Conservation (phyloP, 2,888 invertebrate species). For the Andrena trimmerana region DNA sequence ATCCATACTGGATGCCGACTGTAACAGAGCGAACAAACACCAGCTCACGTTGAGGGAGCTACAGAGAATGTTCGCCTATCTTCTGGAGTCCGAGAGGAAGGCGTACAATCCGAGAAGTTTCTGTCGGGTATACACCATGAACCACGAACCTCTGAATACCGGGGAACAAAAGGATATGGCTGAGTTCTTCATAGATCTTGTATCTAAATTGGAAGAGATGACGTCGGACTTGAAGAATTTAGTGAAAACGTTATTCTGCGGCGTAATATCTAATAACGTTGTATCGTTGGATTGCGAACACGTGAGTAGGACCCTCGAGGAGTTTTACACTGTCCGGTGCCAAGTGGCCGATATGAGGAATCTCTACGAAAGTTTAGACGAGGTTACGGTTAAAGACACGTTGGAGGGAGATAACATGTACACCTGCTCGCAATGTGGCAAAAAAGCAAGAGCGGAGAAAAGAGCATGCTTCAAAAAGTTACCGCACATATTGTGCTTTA, state of each 20-base stretch:
- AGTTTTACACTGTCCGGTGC: conserved; percentile 98
- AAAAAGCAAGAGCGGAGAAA: conserved; percentile 98
- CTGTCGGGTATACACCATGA: conserved; percentile 98
- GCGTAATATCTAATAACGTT: conserved; percentile 97
- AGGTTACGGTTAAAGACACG: conserved; percentile 98
- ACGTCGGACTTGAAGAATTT: conserved; percentile 95
- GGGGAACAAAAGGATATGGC: conserved; percentile 99
- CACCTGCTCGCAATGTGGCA: conserved; percentile 97
- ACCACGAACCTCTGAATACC: conserved; percentile 97
- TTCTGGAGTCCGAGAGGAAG: conserved; percentile 96
- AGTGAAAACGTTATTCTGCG: conserved; percentile 96
- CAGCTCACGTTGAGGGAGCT: conserved; percentile 93
- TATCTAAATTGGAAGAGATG: conserved; percentile 98
- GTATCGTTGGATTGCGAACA: conserved; percentile 98
- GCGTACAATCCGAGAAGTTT: conserved; percentile 98
- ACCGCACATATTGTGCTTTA: conserved; percentile 97
- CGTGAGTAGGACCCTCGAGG: conserved; percentile 96
- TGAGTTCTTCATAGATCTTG: conserved; percentile 98
- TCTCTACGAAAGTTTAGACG: conserved; percentile 96
- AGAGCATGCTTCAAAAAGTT: conserved; percentile 97
- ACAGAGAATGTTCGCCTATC: conserved; percentile 97
- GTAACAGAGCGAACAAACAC: conserved; percentile 91
- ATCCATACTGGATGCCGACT: conserved; percentile 92
- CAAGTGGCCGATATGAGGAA: conserved; percentile 99
- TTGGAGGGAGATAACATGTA: conserved; percentile 99